Percentiles rank a stretch among this genome's conserved stretches.
These are phyloP conservation scores for Drosophila stalkeri DNA, from an alignment of 2,888 invertebrate species.

Conservation along the genomic window DNA sequence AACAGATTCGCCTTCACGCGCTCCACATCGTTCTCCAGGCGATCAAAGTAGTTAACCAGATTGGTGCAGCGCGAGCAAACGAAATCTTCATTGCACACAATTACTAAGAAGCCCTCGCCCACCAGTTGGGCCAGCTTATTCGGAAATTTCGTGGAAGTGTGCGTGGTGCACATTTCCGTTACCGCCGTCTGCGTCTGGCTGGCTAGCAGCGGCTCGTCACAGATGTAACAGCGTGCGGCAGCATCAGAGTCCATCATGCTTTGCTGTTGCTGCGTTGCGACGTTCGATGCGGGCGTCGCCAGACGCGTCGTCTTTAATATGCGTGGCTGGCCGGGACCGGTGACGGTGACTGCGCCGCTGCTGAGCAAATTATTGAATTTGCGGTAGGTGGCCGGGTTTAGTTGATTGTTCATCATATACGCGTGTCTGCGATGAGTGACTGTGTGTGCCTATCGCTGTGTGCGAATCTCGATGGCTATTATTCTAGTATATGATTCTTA, in stretches of 20 bases:
- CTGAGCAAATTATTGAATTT: conserved; percentile 85
- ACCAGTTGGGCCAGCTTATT: conserved; percentile 86
- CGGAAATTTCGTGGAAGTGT: conserved; percentile 85
- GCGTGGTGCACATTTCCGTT: conserved; percentile 84
- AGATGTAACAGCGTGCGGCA: conserved; percentile 84
- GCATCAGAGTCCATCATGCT: conserved; percentile 55
- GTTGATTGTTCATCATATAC: conserved; percentile 82
- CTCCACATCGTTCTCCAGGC: conserved; percentile 85
- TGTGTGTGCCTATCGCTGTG: conserved; percentile 10
- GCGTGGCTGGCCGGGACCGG: conserved; percentile 85
- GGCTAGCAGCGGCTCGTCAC: conserved; percentile 83
- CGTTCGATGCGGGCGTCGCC: conserved; percentile 58
- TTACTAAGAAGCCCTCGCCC: conserved; percentile 86
- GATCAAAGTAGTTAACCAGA: conserved; percentile 85
- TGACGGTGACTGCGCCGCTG: conserved; percentile 85
- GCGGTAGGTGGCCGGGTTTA: conserved; percentile 84
- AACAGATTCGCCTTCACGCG: conserved; percentile 84
- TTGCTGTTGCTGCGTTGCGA: conserved; percentile 53
- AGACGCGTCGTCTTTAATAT: conserved; percentile 80
- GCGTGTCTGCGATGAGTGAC: conserved; percentile 10
- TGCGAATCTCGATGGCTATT: conserved; percentile 45
- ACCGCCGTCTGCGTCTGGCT: conserved; percentile 81
- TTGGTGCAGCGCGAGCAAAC: conserved; percentile 85
- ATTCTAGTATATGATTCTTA: conserved; percentile 47
- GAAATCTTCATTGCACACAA: conserved; percentile 85